Evolutionary conservation across 2,113 vertebrate genomes (phyloP).

Genomic region (Pluvialis apricaria): DNA sequence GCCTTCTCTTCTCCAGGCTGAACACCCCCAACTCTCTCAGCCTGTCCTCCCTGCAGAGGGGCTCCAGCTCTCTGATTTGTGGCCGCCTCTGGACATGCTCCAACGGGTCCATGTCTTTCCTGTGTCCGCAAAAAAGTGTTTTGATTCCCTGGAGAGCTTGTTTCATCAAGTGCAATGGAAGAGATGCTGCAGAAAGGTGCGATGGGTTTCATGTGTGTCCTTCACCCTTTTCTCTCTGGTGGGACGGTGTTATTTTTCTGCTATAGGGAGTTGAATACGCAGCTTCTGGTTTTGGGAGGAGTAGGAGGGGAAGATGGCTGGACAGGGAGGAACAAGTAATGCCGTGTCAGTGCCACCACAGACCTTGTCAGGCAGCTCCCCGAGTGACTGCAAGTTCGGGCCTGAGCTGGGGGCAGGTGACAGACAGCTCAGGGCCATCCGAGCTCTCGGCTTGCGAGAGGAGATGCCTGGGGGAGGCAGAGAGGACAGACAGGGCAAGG

Average conservation of each 20-base stretch:
- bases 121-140: background rate
- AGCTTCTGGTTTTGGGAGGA: background rate
- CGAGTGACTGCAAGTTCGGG: background rate
- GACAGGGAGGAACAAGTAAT: background rate
- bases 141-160: background rate
- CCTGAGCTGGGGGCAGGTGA: background rate
- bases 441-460: rapidly evolving
- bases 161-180: background rate
- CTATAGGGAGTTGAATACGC: rapidly evolving
- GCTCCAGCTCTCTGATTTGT: too few relatives aligned
- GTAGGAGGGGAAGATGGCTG: background rate
- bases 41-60: too few relatives aligned
- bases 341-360: rapidly evolving
- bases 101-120: too few relatives aligned
- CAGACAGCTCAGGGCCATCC: background rate
- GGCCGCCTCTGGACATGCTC: too few relatives aligned
- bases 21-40: too few relatives aligned
- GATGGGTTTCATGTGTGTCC: background rate
- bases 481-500: background rate
- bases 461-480: background rate
- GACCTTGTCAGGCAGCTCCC: background rate
- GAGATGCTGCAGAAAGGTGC: background rate
- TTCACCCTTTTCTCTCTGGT: background rate
- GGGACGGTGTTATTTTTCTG: background rate
- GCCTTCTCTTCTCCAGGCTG: too few relatives aligned